Evolutionary conservation across 2,888 invertebrate genomes (phyloP).

Genomic region (Notocelia uddmanniana): DNA sequence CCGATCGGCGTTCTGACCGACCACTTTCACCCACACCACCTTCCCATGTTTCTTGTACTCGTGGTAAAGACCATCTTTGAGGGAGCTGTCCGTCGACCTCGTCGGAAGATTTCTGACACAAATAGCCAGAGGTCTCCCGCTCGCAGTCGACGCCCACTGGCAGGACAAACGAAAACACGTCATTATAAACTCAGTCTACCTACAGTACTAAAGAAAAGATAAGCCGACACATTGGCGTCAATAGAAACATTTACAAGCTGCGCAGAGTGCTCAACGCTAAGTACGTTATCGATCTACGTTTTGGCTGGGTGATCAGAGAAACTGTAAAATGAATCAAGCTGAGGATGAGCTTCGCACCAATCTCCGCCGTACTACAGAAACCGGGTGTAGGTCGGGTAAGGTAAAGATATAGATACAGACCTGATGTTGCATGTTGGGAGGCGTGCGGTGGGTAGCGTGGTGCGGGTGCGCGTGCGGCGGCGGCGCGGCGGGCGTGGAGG

Average conservation of each 20-base stretch:
- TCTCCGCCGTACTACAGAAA: not conserved
- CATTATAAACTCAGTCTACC: not conserved
- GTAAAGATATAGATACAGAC: conserved; percentile 52
- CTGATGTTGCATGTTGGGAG: conserved; percentile 66
- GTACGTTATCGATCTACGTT: not conserved
- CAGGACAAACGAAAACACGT: not conserved
- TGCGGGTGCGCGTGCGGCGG: conserved; percentile 62
- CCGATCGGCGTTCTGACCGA: conserved; percentile 95
- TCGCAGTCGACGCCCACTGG: conserved; percentile 88
- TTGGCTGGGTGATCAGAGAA: not conserved
- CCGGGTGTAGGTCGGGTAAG: not conserved
- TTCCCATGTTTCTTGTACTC: conserved; percentile 99
- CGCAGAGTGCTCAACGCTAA: not conserved
- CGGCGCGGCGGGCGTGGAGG: conserved; percentile 85
- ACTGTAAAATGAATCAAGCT: not conserved
- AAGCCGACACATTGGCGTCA: not conserved
- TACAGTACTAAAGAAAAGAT: not conserved
- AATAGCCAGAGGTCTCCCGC: conserved; percentile 92
- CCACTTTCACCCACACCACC: conserved; percentile 97
- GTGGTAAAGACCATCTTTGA: conserved; percentile 99
- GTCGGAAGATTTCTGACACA: conserved; percentile 96
- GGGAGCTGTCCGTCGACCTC: conserved; percentile 96
- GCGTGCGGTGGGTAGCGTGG: conserved; percentile 66
- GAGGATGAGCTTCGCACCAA: not conserved
- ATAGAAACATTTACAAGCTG: not conserved